These are phyloP conservation scores for Ascaphus truei DNA, from an alignment of 2,113 vertebrate genomes.

Conservation along the genomic window DNA sequence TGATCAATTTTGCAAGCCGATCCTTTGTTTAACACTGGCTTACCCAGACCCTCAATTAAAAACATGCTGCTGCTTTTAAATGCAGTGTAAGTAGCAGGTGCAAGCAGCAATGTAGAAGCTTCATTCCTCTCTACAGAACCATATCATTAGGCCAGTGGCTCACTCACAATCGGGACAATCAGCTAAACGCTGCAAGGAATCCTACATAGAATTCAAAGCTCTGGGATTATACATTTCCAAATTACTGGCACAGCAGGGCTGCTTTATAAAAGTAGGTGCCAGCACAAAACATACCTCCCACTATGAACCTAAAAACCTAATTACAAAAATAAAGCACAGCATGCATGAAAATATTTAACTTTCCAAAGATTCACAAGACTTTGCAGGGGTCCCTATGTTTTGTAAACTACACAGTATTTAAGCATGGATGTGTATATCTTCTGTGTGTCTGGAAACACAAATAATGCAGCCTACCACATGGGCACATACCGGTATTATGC, in stretches of 20 bases:
- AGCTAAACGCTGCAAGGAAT: constrained; percentile 33
- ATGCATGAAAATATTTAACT: constrained; percentile 31
- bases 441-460: constrained; percentile 22
- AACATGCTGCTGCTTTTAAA: background rate
- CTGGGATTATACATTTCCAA: constrained; percentile 36
- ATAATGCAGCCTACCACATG: constrained; percentile 8
- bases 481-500: background rate
- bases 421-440: constrained; percentile 29
- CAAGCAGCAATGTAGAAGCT: background rate
- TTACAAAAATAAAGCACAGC: constrained; percentile 39
- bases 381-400: constrained; percentile 31
- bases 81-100: constrained; percentile 23
- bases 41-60: background rate
- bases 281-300: constrained; percentile 37
- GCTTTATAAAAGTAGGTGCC: constrained; percentile 38
- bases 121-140: constrained; percentile 17
- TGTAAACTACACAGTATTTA: constrained; percentile 35
- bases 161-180: constrained; percentile 36
- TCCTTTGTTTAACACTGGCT: background rate
- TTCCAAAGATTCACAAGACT: constrained; percentile 18
- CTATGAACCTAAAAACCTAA: constrained; percentile 38
- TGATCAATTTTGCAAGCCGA: too few relatives aligned
- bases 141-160: constrained; percentile 36
- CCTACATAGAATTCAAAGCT: constrained; percentile 36
- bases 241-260: constrained; percentile 34